Base-by-base conservation (phyloP, 2,888 invertebrate species). In the Alsophila aescularia region DNA sequence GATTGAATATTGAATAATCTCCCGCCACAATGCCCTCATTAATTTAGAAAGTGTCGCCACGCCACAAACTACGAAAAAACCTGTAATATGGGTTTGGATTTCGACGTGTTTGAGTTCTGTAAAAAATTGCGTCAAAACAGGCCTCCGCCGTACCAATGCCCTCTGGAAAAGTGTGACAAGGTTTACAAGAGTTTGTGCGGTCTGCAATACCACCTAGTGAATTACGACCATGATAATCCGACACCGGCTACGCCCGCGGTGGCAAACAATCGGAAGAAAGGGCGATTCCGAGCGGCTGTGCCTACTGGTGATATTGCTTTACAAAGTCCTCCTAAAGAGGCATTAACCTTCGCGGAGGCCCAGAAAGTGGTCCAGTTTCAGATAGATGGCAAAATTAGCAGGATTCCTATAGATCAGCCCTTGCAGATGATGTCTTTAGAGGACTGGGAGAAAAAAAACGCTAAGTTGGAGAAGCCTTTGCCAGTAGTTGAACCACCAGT, bases 301-400 rank as follows among this genome's bases (percentile, higher is more conserved):
- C 93, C 93, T 14, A 93, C 93, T 48, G 93, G 92, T 0, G 90
- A 92, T 57, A 87, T 92, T 53, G 90, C 87, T 1, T 79, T 92
- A 2, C 91, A 90, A 64, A 87, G 92, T 55, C 92, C 92, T 8
- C 92, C 93, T 1, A 93, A 94, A 68, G 96, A 96, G 77, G 95
- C 95, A 10, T 87, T 97, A 43, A 95, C 96, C 10, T 97, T 96
- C 76, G 96, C 96, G 24, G 97, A 97, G 76, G 95, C 96, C 2
- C 96, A 97, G 77, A 95, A 96, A 87, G 94, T 96, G 63, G 96
- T 98, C 0, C 96, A 97, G 79, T 96, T 97, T 74, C 96, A 97
- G 75, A 93, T 97, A n/a, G 95, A 96, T 79, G 96, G 96, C 0
- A 94, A 95, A 79, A 93, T 95, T 51, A 94, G 95, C 52, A 93